Conservation (phyloP, 2,888 invertebrate genomes). For the Incurvaria masculella region DNA sequence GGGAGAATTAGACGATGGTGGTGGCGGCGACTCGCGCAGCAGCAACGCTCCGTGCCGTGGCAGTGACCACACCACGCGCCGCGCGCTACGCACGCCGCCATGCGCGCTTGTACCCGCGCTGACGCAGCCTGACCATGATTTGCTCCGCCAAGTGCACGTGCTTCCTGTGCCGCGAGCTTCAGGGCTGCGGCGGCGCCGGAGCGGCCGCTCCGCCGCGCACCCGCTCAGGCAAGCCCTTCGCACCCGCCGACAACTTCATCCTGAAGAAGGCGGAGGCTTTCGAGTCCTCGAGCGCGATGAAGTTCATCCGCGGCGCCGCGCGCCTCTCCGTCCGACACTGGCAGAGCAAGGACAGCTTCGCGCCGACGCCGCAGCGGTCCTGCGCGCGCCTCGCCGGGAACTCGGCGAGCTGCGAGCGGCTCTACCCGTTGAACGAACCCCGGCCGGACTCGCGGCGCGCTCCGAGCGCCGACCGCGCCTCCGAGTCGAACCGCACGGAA, state of each 20-base stretch:
- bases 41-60: slow-evolving; percentile 17
- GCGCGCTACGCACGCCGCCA: slow-evolving; percentile 2
- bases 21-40: slow-evolving; percentile 1
- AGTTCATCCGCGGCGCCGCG: slow-evolving; percentile 47
- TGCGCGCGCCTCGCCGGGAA: slow-evolving; percentile 32
- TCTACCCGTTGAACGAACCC: slow-evolving; percentile 40
- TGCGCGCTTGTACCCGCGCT: slow-evolving; percentile 20
- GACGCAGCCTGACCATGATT: slow-evolving; percentile 58
- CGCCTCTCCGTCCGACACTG: slow-evolving; percentile 53
- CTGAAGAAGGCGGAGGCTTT: slow-evolving; percentile 53
- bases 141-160: slow-evolving; percentile 72
- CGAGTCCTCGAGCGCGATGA: slow-evolving; percentile 36
- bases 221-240: slow-evolving; percentile 11
- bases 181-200: slow-evolving; percentile 57
- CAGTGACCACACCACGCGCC: slow-evolving; percentile 21
- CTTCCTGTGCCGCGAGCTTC: slow-evolving; percentile 71
- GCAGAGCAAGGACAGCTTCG: slow-evolving; percentile 48
- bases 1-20: slow-evolving; percentile 13
- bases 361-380: slow-evolving; percentile 34
- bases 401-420: slow-evolving; percentile 50
- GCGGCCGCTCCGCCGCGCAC: slow-evolving; percentile 41
- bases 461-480: slow-evolving; percentile 47
- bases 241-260: slow-evolving; percentile 53
- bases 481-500: slow-evolving; percentile 31
- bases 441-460: slow-evolving; percentile 43